These are phyloP conservation scores for Magallana ariakensis DNA, from an alignment of 1,140 invertebrate species.

Conservation along the genomic window DNA sequence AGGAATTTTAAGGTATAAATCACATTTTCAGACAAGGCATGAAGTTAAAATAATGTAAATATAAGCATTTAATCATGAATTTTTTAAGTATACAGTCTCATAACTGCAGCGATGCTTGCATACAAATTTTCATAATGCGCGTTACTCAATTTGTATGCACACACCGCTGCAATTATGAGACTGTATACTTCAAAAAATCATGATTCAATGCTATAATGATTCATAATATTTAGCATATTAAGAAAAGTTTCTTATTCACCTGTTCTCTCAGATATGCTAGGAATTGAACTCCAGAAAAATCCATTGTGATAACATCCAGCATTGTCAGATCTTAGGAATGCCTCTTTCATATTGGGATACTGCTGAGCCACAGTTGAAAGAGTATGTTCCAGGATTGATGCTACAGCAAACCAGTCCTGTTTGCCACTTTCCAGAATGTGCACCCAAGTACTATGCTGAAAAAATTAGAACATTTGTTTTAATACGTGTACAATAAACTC, in stretches of 20 bases:
- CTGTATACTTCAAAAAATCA: no score
- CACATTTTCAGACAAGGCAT: background rate
- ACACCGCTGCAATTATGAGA: no score
- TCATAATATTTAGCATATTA: no score
- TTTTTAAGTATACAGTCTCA: no score
- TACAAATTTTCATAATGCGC: no score
- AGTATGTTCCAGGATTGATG: slow-evolving; percentile 34
- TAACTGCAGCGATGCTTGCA: no score
- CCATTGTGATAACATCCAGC: slow-evolving; percentile 46
- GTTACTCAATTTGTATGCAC: no score
- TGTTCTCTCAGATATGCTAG: slow-evolving; percentile 25
- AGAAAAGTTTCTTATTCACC: background rate
- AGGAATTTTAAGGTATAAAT: no score
- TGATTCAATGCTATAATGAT: no score
- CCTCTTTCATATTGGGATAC: background rate
- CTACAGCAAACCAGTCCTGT: slow-evolving; percentile 43
- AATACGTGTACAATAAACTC: background rate
- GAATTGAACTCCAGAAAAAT: slow-evolving; percentile 25
- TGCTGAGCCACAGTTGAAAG: slow-evolving; percentile 21
- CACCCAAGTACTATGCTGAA: slow-evolving; percentile 42
- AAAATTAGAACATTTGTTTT: background rate
- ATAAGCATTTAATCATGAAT: no score
- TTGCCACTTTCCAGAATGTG: slow-evolving; percentile 40
- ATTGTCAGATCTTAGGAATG: slow-evolving; percentile 41
- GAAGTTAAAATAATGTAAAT: slow-evolving; percentile 7